phyloP scores from a whole-genome alignment of 2,113 vertebrate species.

The Crotalus horridus region DNA sequence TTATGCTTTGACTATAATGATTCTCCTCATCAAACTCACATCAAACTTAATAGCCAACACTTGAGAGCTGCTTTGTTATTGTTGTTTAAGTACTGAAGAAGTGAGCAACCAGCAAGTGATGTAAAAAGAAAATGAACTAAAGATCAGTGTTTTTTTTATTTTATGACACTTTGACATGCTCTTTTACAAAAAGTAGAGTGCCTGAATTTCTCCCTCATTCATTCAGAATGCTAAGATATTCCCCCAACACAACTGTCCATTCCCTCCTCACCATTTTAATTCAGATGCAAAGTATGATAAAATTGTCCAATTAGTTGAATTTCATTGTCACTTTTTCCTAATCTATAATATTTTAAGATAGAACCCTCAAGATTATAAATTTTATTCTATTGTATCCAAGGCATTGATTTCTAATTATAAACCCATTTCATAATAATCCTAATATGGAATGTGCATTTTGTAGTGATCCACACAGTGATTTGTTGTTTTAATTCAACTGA shows the following conservation, averaged over 20 bases:
- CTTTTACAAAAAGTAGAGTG: not conserved
- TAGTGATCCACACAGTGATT: not conserved
- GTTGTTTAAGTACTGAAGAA: not conserved
- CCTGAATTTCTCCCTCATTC: not conserved
- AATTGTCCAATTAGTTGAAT: not conserved
- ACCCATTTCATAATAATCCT: not conserved
- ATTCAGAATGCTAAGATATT: not conserved
- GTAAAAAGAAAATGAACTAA: constrained; percentile 26
- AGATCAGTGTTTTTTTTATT: not conserved
- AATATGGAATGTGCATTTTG: not conserved
- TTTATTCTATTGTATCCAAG: not conserved
- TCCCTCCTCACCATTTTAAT: not conserved
- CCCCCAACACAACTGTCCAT: not conserved
- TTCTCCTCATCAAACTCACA: constrained; percentile 26
- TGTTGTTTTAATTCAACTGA: not conserved
- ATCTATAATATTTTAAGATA: not conserved
- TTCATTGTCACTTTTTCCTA: not conserved
- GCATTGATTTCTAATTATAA: not conserved
- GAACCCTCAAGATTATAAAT: not conserved
- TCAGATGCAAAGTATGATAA: not conserved
- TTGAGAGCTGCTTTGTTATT: constrained; percentile 39
- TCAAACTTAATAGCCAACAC: not conserved
- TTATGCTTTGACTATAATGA: constrained; percentile 30
- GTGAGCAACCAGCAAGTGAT: constrained; percentile 11
- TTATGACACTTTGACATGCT: not conserved